phyloP scores from a whole-genome alignment of 2,888 invertebrate genomes.

The Schizaphis graminum region DNA sequence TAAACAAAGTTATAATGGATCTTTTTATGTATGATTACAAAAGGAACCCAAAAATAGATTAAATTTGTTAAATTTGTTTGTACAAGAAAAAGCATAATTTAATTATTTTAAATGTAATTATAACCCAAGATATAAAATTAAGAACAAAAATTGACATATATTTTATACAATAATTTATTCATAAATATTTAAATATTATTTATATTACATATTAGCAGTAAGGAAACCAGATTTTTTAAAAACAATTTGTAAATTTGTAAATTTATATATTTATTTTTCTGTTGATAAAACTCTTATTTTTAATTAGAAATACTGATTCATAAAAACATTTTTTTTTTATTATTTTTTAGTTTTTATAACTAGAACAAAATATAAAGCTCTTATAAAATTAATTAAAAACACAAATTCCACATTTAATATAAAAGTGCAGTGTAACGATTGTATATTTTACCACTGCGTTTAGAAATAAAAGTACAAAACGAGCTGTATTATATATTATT shows the following conservation, averaged over 20 bases:
- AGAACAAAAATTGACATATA: neutral
- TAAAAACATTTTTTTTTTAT: neutral
- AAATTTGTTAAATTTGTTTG: neutral
- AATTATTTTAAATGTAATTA: neutral
- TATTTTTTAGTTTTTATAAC: neutral
- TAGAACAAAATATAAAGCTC: neutral
- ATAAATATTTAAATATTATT: neutral
- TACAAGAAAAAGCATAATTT: neutral
- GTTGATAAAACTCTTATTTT: neutral
- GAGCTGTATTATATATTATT: neutral
- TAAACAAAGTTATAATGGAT: neutral
- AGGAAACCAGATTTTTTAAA: neutral
- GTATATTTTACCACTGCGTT: neutral
- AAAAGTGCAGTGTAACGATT: neutral
- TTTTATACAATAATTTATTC: too few relatives aligned
- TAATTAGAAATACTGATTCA: neutral
- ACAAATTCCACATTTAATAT: neutral
- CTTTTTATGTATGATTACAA: too few relatives aligned
- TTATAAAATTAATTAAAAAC: neutral
- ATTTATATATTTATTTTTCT: neutral
- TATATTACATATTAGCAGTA: neutral
- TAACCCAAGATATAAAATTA: neutral
- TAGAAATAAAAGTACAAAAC: neutral
- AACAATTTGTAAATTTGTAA: neutral
- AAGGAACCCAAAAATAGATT: neutral